Evolutionary conservation across 2,797 vertebrate genomes (phyloP).

Genomic region (Megaceryle alcyon): DNA sequence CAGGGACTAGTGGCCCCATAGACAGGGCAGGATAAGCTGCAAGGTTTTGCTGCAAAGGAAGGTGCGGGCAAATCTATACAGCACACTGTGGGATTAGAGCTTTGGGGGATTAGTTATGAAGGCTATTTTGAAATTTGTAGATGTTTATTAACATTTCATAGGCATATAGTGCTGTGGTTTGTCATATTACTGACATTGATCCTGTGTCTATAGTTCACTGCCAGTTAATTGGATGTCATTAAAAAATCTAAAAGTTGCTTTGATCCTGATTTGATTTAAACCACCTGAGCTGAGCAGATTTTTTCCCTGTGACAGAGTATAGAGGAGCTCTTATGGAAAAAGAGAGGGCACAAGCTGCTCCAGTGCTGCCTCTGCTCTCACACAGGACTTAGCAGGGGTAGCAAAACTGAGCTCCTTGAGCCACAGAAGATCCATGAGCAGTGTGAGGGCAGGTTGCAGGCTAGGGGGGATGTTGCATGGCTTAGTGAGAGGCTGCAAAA

Average conservation of each 20-base stretch:
- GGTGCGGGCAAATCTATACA: not conserved
- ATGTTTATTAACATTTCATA: slow-evolving; percentile 7
- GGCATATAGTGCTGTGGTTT: not conserved
- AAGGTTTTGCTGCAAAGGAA: not conserved
- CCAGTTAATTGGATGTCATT: not conserved
- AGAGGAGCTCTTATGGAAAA: not conserved
- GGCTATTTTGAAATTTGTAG: not conserved
- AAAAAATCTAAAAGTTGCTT: slow-evolving; percentile 1
- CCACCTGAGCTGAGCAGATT: not conserved
- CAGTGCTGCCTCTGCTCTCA: not conserved
- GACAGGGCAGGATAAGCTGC: not conserved
- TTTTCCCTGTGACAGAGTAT: not conserved
- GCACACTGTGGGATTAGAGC: not conserved
- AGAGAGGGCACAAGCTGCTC: not conserved
- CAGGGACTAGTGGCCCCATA: not conserved
- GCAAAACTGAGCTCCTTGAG: not conserved
- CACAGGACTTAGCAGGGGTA: not conserved
- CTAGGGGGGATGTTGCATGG: accelerated
- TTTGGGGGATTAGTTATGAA: not conserved
- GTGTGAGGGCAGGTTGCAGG: accelerated
- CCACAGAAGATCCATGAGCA: not conserved
- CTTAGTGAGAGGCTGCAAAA: not conserved
- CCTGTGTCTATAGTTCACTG: not conserved
- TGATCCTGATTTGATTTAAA: slow-evolving; percentile 8
- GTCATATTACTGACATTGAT: not conserved